These are phyloP conservation scores for Bubo bubo DNA, from an alignment of 2,113 vertebrate species.

Conservation along the genomic window DNA sequence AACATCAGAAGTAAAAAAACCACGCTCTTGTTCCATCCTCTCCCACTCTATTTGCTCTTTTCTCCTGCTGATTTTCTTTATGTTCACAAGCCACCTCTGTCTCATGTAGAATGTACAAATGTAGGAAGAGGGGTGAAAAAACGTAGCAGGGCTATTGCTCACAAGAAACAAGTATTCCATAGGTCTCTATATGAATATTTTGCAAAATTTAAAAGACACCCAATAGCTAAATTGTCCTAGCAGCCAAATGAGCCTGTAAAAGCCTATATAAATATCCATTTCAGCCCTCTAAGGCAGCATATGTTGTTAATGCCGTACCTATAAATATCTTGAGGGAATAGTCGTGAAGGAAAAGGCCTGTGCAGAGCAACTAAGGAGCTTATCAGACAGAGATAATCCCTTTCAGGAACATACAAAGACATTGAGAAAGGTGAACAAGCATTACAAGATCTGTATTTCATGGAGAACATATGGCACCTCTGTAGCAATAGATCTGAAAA, in stretches of 20 bases:
- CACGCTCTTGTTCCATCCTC: not conserved
- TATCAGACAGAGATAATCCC: slow-evolving; percentile 55
- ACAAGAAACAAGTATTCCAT: not conserved
- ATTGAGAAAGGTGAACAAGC: not conserved
- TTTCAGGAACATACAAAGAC: not conserved
- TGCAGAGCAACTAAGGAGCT: slow-evolving; percentile 56
- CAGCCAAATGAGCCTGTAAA: not conserved
- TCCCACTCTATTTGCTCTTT: not conserved
- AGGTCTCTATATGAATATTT: not conserved
- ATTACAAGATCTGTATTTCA: not conserved
- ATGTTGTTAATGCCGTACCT: not conserved
- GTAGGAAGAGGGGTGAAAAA: not conserved
- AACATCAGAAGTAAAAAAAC: not conserved
- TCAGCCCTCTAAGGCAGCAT: not conserved
- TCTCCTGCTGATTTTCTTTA: not conserved
- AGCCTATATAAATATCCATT: not conserved
- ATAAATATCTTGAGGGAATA: slow-evolving; percentile 45
- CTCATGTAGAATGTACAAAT: fast-evolving
- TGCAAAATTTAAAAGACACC: not conserved
- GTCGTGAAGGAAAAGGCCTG: slow-evolving; percentile 2
- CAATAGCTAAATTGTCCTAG: not conserved
- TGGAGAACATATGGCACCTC: not conserved
- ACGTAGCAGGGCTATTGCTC: not conserved
- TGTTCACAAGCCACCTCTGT: not conserved
- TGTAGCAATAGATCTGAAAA: not conserved